phyloP scores from a whole-genome alignment of 2,113 vertebrate genomes.

The Centropus bengalensis region DNA sequence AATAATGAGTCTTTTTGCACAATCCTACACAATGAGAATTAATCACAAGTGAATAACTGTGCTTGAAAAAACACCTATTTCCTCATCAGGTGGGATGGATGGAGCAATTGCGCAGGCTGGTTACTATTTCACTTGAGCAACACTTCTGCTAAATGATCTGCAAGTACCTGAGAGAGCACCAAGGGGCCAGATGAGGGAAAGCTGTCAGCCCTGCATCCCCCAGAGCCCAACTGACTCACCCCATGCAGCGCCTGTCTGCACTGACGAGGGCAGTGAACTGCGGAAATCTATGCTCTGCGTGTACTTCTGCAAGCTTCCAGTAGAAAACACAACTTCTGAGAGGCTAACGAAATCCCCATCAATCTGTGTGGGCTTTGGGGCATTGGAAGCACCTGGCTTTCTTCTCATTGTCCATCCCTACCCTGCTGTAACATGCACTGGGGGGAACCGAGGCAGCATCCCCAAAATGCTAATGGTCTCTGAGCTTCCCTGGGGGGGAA shows the following conservation, averaged over 20 bases:
- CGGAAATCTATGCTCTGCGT: not conserved
- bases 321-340: not conserved
- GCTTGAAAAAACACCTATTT: not conserved
- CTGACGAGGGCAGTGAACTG: not conserved
- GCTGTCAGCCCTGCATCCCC: not conserved
- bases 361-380: not conserved
- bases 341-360: not conserved
- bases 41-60: not conserved
- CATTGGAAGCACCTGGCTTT: not conserved
- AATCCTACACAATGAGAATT: not conserved
- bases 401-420: not conserved
- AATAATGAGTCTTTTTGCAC: conserved; percentile 6
- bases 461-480: not conserved
- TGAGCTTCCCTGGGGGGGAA: not conserved
- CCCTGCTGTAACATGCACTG: rapidly evolving
- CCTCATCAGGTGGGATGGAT: not conserved
- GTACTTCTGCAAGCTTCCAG: not conserved
- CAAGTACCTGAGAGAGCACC: not conserved
- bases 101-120: not conserved
- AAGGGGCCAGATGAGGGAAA: not conserved
- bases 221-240: not conserved
- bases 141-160: not conserved
- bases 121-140: not conserved
- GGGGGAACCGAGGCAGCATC: not conserved
- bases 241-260: rapidly evolving